Conservation (phyloP, 2,888 invertebrate species). For the Notocelia uddmanniana region DNA sequence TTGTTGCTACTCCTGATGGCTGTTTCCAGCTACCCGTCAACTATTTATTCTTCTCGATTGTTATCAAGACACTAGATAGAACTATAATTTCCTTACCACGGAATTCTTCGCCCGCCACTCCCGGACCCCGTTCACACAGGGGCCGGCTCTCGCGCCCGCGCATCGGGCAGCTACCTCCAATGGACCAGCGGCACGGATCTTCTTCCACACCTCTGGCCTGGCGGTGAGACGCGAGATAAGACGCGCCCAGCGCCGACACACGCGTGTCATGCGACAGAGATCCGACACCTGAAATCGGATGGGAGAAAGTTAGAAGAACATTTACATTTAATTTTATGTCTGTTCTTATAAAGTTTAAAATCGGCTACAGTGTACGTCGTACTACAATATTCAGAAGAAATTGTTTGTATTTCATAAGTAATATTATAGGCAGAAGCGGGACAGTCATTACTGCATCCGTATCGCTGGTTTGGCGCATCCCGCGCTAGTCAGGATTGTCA, state of each 20-base stretch:
- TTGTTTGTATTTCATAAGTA: too few relatives aligned
- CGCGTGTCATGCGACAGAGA: constrained; percentile 84
- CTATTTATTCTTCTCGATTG: neutral
- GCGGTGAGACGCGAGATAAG: constrained; percentile 70
- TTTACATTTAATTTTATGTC: too few relatives aligned
- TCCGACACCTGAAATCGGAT: constrained; percentile 71
- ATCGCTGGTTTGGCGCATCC: too few relatives aligned
- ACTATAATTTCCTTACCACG: constrained; percentile 60
- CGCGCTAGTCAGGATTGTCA: too few relatives aligned
- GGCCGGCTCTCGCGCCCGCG: constrained; percentile 76
- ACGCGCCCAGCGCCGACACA: constrained; percentile 78
- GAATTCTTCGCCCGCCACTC: constrained; percentile 78
- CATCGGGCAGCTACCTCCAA: constrained; percentile 76
- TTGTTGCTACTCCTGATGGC: too few relatives aligned
- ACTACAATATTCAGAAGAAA: too few relatives aligned
- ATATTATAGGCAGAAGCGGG: too few relatives aligned
- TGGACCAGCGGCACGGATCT: constrained; percentile 74
- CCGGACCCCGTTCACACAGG: constrained; percentile 73
- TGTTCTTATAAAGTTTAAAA: too few relatives aligned
- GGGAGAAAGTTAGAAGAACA: neutral
- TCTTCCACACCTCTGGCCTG: constrained; percentile 73
- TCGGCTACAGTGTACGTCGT: too few relatives aligned
- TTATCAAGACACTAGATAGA: neutral
- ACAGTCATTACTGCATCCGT: too few relatives aligned
- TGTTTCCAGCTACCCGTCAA: neutral